Base-by-base conservation (phyloP, 2,113 vertebrate species). In the Stomatorhinus ivindoensis region DNA sequence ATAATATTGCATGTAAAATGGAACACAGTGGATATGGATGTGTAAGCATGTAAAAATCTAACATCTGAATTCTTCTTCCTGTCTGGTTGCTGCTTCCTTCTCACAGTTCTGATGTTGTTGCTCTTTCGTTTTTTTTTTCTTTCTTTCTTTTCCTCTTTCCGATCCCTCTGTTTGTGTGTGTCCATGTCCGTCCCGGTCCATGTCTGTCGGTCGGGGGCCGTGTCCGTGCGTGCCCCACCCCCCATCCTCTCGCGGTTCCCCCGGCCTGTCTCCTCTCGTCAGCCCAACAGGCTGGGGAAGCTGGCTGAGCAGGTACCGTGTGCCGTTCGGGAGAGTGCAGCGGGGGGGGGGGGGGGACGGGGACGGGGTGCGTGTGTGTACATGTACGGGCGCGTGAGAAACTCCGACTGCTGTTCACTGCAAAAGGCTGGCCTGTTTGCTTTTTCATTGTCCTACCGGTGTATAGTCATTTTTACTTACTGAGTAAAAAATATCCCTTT, bases 271-370 rank as follows among this genome's bases (percentile, higher is more conserved):
- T 95, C 94, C 96, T 96, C 92, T 96, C 94, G 95, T 97, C 98
- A 98, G 98, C 97, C 98, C 96, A 98, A 98, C 97, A 97, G 97
- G 97, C 97, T 98, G 97, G 97, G 98, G 95, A 98, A 97, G 94
- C 97, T 98, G 97, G 97, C 97, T 96, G 98, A 98, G 94, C 97
- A 99, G 98, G 98, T 98, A 98, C 89, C 95, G 96, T 97, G 95
- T 95, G 92, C 89, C 93, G 93, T 92, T 93, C 94, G 94, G 91
- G 65, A 80, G 86, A 89, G 87, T 42, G 69, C 69, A 39, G 21
- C 42, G 24, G 21, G 86, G 53, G 51, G 1, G 35, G 17, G 69
- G 3, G 21, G 24, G 21, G 86, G 53, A 35, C 2, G 35, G 17
- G 69, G 3, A 35, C 24, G 39, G 27, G 73, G 69, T 58, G 19